A percentile compares a stretch with the other conserved stretches of the same genome.
These are phyloP conservation scores for Dromaius novaehollandiae DNA, from an alignment of 2,113 vertebrate species.

Conservation along the genomic window DNA sequence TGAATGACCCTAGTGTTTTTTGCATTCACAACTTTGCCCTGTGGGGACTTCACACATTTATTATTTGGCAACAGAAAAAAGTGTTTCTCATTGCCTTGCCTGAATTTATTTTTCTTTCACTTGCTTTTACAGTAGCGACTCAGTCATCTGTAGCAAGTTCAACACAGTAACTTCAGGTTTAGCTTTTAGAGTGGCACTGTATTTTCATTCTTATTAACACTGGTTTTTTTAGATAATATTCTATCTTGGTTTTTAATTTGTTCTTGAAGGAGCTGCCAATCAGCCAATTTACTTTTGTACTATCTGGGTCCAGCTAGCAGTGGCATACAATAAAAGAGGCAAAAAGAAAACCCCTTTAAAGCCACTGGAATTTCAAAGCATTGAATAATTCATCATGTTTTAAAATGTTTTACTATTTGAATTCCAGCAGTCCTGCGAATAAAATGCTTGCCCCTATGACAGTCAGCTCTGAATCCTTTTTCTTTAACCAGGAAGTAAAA, in stretches of 20 bases:
- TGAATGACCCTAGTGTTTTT: conserved; percentile 27
- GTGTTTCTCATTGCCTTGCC: neutral
- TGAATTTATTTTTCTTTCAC: conserved; percentile 29
- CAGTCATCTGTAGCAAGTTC: neutral
- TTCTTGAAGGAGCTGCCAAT: neutral
- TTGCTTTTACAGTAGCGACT: neutral
- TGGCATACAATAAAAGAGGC: neutral
- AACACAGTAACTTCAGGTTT: neutral
- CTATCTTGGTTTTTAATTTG: neutral
- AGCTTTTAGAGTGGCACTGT: neutral
- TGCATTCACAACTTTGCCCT: neutral
- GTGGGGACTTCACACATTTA: conserved; percentile 11
- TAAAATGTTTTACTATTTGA: neutral
- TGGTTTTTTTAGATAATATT: neutral
- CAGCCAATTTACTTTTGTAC: neutral
- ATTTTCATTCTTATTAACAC: conserved; percentile 14
- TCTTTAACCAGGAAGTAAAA: neutral
- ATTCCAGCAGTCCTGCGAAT: neutral
- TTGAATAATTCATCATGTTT: neutral
- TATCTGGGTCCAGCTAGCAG: neutral
- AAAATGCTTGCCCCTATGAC: neutral
- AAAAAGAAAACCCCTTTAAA: neutral
- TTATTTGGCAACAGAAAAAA: conserved; percentile 31
- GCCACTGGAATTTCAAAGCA: neutral
- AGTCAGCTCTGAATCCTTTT: neutral